Conservation (phyloP, 2,888 invertebrate genomes). For the Xestia ashworthii region DNA sequence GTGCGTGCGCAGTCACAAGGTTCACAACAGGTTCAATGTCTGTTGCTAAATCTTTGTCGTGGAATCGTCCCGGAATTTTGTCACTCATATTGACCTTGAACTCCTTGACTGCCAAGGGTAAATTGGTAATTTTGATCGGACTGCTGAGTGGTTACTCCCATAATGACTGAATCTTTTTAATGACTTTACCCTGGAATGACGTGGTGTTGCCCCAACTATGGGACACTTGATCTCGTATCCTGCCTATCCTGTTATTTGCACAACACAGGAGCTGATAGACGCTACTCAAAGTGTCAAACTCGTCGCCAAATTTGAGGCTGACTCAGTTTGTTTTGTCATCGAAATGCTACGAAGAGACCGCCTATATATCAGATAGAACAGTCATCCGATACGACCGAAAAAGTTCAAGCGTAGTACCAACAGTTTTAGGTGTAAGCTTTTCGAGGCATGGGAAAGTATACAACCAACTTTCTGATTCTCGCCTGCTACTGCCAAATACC, state of each 20-base stretch:
- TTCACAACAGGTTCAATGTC: no score
- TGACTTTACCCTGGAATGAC: no score
- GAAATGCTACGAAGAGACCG: no score
- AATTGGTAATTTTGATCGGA: background rate
- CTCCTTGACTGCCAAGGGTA: background rate
- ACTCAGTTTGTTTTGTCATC: no score
- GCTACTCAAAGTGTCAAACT: no score
- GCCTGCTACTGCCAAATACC: background rate
- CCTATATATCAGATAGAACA: background rate
- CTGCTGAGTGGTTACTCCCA: background rate
- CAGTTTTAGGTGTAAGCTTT: background rate
- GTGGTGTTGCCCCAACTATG: no score
- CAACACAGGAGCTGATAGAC: no score
- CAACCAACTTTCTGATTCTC: background rate
- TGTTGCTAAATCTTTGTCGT: background rate
- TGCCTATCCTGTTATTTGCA: no score
- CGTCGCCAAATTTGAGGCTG: no score
- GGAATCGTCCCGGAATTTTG: background rate
- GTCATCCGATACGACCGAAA: background rate
- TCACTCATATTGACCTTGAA: no score
- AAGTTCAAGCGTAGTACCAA: background rate
- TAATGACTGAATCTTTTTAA: background rate
- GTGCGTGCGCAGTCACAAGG: background rate
- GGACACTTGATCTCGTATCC: no score
- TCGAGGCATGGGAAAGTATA: background rate